Evolutionary conservation across 2,113 vertebrate species (phyloP).

Genomic region (Excalfactoria chinensis): DNA sequence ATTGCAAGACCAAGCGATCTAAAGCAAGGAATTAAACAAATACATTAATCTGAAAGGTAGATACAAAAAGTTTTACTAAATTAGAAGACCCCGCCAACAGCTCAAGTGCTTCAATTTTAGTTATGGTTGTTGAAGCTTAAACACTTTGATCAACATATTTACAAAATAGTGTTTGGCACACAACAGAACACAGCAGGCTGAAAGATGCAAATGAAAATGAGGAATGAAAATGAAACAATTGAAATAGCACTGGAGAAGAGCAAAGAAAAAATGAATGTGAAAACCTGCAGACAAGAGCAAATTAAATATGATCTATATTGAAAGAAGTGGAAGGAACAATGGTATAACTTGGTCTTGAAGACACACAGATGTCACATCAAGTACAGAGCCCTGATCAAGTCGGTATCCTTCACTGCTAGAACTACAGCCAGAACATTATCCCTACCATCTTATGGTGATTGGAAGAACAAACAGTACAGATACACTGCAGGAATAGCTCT

Average conservation of each 20-base stretch:
- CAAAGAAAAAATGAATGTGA: not conserved
- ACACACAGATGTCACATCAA: not conserved
- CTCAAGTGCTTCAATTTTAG: not conserved
- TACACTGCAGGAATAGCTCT: not conserved
- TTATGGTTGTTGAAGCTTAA: not conserved
- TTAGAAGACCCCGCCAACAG: not conserved
- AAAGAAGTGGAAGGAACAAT: not conserved
- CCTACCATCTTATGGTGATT: accelerated
- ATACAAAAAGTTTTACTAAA: not conserved
- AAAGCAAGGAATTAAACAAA: constrained; percentile 6
- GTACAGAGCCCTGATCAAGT: not conserved
- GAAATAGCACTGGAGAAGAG: not conserved
- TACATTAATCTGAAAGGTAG: not conserved
- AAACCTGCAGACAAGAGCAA: not conserved
- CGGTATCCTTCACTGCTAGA: not conserved
- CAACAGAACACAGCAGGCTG: not conserved
- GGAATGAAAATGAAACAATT: not conserved
- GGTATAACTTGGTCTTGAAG: not conserved
- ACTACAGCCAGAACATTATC: not conserved
- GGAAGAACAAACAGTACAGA: not conserved
- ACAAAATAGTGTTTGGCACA: not conserved
- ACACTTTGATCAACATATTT: not conserved
- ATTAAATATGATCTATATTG: not conserved
- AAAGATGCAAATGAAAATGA: not conserved
- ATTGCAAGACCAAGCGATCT: constrained; percentile 94